Base-by-base conservation (phyloP, 30 jellyfish, hydroid and myxozoan genomes). In the Haliclystus octoradiatus region DNA sequence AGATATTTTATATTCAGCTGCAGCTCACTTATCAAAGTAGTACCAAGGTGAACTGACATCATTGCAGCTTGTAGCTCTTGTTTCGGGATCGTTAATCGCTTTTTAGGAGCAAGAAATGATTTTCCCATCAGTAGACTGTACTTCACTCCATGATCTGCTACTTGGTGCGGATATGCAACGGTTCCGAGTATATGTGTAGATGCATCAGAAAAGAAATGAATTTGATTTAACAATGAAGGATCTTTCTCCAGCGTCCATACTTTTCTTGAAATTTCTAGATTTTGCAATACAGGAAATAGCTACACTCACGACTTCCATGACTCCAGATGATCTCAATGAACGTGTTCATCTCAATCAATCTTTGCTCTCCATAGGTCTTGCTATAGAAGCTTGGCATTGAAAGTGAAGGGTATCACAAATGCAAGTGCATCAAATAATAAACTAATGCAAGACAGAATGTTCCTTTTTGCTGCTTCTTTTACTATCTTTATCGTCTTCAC, bases 181-280 rank as follows among this genome's bases (percentile, higher is more conserved):
- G 65, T 77, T 9, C 85, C 85, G 35, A 23, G 64, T 13, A 57
- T 81, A 40, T 4, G 24, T 34, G 35, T 57, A 1, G 30, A 64
- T n/a, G 81, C 88, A 34, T 80, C 87, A 15, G 70, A 49, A 62
- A 80, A 72, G 65, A 64, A 77, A 32, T 80, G 86, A 19, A 80
- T 68, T 35, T 71, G 47, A 28, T 22, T 61, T 15, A 4, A 27
- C 4, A 29, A 26, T 13, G 34, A 31, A 7, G 14, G 14, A 66
- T 62, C 81, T 49, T 49, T 5, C 1, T 50, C 81, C 15, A n/a
- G 26, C 14, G 84, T 49, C 71, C 49, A 34, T 2, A 33, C 28
- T 52, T 78, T 62, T 34, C 85, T 33, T 14, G 3, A 26, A 27
- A 74, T 49, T 7, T 32, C 2, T 31, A 78, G 26, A 23, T 50